A percentile compares a stretch with the other conserved stretches of the same genome.
These are phyloP conservation scores for Tokudaia tokunoshimensis DNA, from an alignment of 2,797 vertebrate genomes.

Conservation along the genomic window DNA sequence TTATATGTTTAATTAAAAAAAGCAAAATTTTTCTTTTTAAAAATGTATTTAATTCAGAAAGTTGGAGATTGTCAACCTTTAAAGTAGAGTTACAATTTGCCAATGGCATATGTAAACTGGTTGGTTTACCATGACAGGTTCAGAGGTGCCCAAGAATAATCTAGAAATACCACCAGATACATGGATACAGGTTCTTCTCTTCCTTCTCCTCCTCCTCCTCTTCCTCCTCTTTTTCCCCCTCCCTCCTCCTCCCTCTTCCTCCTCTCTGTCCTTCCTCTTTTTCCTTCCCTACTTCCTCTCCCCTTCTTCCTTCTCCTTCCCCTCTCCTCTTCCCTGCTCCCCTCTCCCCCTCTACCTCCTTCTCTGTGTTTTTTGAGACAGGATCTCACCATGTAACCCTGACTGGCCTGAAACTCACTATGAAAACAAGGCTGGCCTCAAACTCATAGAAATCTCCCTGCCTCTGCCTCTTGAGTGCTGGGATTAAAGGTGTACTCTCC, in stretches of 20 bases:
- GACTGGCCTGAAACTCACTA: neutral
- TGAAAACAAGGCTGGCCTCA: neutral
- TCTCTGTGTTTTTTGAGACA: neutral
- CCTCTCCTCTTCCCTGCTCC: neutral
- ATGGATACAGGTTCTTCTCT: too few relatives aligned
- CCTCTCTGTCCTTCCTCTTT: rapidly evolving
- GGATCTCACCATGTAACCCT: neutral
- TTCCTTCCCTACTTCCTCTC: rapidly evolving
- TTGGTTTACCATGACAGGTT: neutral
- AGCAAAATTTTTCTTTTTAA: slow-evolving; percentile 17
- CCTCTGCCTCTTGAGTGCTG: neutral
- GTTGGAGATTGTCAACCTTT: neutral
- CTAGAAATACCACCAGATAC: neutral
- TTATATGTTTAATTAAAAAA: slow-evolving; percentile 42
- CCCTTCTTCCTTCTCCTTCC: too few relatives aligned
- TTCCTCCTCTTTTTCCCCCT: neutral
- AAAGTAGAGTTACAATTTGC: neutral
- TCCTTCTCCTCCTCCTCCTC: too few relatives aligned
- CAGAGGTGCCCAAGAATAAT: neutral
- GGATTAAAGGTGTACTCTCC: neutral
- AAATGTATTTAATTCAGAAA: slow-evolving; percentile 55
- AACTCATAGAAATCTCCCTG: neutral
- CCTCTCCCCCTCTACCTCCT: neutral
- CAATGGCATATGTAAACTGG: neutral
- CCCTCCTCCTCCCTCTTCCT: too few relatives aligned